Evolutionary conservation across 2,797 vertebrate species (phyloP).

Genomic region (Pelochelys cantorii): DNA sequence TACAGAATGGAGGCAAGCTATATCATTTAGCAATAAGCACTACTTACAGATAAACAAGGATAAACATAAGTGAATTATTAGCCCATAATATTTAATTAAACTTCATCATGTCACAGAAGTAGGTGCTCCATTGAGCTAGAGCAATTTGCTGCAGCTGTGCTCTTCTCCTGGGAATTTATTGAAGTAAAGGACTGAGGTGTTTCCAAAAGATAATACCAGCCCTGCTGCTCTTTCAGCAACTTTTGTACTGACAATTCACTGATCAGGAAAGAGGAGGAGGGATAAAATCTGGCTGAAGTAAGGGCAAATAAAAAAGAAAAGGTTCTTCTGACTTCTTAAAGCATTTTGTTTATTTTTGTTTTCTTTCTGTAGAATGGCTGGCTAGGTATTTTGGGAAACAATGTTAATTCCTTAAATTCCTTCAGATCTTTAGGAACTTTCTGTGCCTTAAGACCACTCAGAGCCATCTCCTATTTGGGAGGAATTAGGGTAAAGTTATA

Average conservation of each 20-base stretch:
- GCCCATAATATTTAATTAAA: fast-evolving
- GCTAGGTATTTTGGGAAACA: constrained; percentile 59
- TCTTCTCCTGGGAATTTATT: neutral
- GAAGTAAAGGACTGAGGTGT: constrained; percentile 10
- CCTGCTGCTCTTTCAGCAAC: constrained; percentile 1
- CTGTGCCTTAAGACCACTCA: constrained; percentile 46
- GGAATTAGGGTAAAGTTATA: constrained; percentile 62
- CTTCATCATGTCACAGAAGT: neutral
- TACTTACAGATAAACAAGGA: neutral
- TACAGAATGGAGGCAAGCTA: neutral
- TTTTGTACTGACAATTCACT: neutral
- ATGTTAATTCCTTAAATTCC: constrained; percentile 72
- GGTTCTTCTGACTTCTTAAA: constrained; percentile 57
- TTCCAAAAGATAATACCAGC: neutral
- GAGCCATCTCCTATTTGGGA: constrained; percentile 54
- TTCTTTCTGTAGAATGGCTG: constrained; percentile 52
- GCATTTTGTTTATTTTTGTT: constrained; percentile 69
- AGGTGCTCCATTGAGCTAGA: neutral
- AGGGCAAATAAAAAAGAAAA: constrained; percentile 18
- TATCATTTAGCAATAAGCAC: neutral
- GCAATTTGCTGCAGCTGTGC: neutral
- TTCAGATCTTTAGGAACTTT: constrained; percentile 58
- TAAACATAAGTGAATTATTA: neutral
- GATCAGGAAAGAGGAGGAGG: neutral
- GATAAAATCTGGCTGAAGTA: constrained; percentile 25